Evolutionary conservation across 30 jellyfish, hydroid and myxozoan species (phyloP).

Genomic region (Aurelia sp.): DNA sequence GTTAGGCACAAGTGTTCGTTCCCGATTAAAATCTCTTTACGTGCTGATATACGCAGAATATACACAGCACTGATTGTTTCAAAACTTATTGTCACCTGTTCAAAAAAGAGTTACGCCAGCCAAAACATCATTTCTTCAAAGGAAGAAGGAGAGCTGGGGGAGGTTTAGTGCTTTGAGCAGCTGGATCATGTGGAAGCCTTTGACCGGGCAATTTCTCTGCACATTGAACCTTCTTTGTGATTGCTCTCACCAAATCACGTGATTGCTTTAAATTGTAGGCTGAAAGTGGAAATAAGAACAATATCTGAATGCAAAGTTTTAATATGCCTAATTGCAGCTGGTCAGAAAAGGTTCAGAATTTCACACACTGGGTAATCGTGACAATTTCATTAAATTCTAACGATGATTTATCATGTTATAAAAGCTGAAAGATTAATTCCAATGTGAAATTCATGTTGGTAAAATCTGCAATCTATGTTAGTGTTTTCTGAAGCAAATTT

Average conservation of each 20-base stretch:
- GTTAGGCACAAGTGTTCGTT: too few relatives aligned
- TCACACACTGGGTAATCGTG: not conserved
- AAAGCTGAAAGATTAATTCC: too few relatives aligned
- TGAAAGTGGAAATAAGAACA: constrained; percentile 13
- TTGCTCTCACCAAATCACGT: constrained; percentile 61
- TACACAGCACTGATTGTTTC: too few relatives aligned
- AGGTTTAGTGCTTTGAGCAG: not conserved
- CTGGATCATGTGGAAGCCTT: constrained; percentile 2
- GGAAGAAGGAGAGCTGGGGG: constrained; percentile 58
- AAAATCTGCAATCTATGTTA: too few relatives aligned
- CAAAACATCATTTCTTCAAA: constrained; percentile 1
- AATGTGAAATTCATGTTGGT: too few relatives aligned
- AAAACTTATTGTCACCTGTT: too few relatives aligned
- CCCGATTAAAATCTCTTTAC: too few relatives aligned
- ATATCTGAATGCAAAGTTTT: not conserved
- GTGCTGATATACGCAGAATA: too few relatives aligned
- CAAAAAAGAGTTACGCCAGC: too few relatives aligned
- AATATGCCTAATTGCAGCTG: not conserved
- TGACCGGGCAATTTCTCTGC: constrained; percentile 3
- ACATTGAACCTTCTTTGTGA: constrained; percentile 41
- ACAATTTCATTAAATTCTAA: too few relatives aligned
- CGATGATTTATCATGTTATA: too few relatives aligned
- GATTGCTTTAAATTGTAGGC: constrained; percentile 73
- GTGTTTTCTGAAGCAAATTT: too few relatives aligned
- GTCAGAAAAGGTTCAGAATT: not conserved